These are phyloP conservation scores for Dolichomitus sp. DNA, from an alignment of 2,888 invertebrate genomes.

Conservation along the genomic window DNA sequence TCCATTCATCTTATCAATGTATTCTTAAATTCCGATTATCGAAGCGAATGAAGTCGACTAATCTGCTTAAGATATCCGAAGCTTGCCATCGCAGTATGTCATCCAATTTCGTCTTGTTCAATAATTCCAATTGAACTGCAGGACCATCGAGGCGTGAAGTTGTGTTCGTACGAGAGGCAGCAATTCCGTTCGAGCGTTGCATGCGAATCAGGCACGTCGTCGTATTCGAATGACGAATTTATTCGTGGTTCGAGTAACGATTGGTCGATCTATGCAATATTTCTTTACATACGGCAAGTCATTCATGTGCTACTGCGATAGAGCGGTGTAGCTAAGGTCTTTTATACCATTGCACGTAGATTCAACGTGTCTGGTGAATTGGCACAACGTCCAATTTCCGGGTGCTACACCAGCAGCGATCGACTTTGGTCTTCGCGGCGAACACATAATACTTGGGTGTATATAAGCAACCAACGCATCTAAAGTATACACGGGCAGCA, in stretches of 20 bases:
- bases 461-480: constrained; percentile 27
- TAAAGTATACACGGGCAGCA: constrained; percentile 5
- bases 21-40: not conserved
- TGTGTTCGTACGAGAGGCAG: not conserved
- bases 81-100: not conserved
- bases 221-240: constrained; percentile 25
- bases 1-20: not conserved
- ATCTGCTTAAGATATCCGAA: not conserved
- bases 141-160: not conserved
- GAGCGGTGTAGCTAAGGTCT: not conserved
- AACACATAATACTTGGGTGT: constrained; percentile 12
- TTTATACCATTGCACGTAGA: constrained; percentile 3
- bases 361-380: constrained; percentile 4
- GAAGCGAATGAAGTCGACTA: not conserved
- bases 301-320: not conserved
- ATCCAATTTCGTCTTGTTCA: constrained; percentile 6
- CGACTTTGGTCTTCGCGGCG: constrained; percentile 38
- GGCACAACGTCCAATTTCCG: constrained; percentile 46
- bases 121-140: not conserved
- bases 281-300: constrained; percentile 24
- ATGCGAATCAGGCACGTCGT: constrained; percentile 10
- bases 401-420: constrained; percentile 12
- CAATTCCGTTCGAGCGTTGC: not conserved
- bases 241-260: constrained; percentile 16
- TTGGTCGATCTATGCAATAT: constrained; percentile 19